A percentile compares a stretch with the other conserved stretches of the same genome.
These are phyloP conservation scores for Scytalopus superciliaris DNA, from an alignment of 2,113 vertebrate species.

Conservation along the genomic window DNA sequence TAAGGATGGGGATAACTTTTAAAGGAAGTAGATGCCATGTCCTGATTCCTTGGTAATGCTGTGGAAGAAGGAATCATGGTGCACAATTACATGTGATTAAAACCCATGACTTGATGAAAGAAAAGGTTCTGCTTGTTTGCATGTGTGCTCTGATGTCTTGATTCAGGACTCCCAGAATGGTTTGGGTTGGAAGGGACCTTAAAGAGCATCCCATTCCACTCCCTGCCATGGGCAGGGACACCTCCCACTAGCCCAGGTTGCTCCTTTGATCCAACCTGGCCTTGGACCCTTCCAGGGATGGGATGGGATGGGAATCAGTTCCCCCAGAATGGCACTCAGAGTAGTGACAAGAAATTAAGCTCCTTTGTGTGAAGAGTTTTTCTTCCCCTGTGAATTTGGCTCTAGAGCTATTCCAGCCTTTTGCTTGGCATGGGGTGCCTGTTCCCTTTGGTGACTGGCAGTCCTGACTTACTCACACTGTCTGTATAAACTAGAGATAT, in stretches of 20 bases:
- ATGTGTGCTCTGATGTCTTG: not conserved
- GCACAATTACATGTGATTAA: not conserved
- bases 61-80: not conserved
- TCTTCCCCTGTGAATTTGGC: not conserved
- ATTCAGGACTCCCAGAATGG: not conserved
- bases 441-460: not conserved
- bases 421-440: not conserved
- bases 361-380: not conserved
- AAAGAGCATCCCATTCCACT: not conserved
- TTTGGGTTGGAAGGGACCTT: not conserved
- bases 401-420: not conserved
- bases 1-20: not conserved
- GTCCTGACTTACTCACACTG: not conserved
- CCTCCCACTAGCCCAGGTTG: accelerated
- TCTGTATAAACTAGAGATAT: not conserved
- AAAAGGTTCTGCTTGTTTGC: not conserved
- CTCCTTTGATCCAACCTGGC: not conserved
- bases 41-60: not conserved
- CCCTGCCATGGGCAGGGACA: not conserved
- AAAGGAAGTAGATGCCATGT: not conserved
- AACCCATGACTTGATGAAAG: not conserved
- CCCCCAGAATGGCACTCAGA: not conserved
- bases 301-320: not conserved
- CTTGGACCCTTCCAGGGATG: not conserved
- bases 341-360: not conserved